Evolutionary conservation across 2,797 vertebrate species (phyloP).

Genomic region (Acipenser ruthenus): DNA sequence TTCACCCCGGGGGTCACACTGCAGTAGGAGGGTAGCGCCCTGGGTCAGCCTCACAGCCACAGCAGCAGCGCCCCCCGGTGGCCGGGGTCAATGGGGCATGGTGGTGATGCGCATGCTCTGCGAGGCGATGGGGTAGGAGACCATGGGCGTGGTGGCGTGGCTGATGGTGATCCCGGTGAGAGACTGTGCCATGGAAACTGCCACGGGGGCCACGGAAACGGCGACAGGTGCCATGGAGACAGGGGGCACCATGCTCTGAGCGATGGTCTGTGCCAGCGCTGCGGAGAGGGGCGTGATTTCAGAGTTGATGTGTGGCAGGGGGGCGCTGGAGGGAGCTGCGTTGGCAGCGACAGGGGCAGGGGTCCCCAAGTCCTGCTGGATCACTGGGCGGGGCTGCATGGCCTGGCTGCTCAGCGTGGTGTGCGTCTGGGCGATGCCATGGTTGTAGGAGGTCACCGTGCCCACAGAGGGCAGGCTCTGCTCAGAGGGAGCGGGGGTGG

Average conservation of each 20-base stretch:
- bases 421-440: slow-evolving; percentile 94
- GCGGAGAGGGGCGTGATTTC: slow-evolving; percentile 89
- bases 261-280: slow-evolving; percentile 89
- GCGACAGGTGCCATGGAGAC: slow-evolving; percentile 93
- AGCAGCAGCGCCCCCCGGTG: too few relatives aligned
- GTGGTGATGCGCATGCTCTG: too few relatives aligned
- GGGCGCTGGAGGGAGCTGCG: slow-evolving; percentile 67
- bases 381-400: slow-evolving; percentile 80
- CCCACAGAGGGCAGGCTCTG: slow-evolving; percentile 82
- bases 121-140: slow-evolving; percentile 78
- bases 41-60: too few relatives aligned
- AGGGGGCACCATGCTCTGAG: slow-evolving; percentile 87
- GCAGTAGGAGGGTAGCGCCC: too few relatives aligned
- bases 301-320: slow-evolving; percentile 78
- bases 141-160: slow-evolving; percentile 91
- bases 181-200: slow-evolving; percentile 88
- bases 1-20: too few relatives aligned
- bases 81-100: too few relatives aligned
- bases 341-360: slow-evolving; percentile 71
- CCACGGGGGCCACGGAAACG: slow-evolving; percentile 88
- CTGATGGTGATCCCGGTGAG: slow-evolving; percentile 91
- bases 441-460: slow-evolving; percentile 88
- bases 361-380: slow-evolving; percentile 84
- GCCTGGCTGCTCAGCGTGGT: slow-evolving; percentile 93
- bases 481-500: slow-evolving; percentile 76